Percentiles rank a stretch among this genome's conserved stretches.
Conservation (phyloP, 2,888 invertebrate genomes). For the Ischnus inquisitorius region DNA sequence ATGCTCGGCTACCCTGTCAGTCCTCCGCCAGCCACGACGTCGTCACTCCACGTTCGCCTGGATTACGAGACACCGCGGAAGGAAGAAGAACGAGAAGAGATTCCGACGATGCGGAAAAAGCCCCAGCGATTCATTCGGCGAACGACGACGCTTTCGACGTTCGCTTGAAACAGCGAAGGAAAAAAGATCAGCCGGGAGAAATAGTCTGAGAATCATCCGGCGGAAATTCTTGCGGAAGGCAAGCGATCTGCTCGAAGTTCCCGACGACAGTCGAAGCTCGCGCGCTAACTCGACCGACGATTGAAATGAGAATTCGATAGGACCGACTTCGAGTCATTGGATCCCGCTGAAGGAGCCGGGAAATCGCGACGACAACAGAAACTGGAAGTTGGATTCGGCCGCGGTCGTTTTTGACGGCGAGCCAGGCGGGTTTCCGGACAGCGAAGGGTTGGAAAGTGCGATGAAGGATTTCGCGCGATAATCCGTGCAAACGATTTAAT, state of each 20-base stretch:
- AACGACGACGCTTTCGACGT: constrained; percentile 25
- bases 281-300: not conserved
- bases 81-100: constrained; percentile 22
- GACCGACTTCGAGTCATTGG: not conserved
- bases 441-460: constrained; percentile 23
- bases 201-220: not conserved
- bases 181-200: not conserved
- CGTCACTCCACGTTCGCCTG: constrained; percentile 16
- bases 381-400: not conserved
- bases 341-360: not conserved
- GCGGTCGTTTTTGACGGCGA: not conserved
- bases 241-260: not conserved
- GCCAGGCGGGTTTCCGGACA: no score
- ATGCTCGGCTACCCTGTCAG: constrained; percentile 30
- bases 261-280: not conserved
- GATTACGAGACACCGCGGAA: constrained; percentile 34
- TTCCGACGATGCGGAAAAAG: constrained; percentile 11
- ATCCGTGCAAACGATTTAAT: constrained; percentile 69
- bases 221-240: not conserved
- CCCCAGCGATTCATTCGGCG: constrained; percentile 13
- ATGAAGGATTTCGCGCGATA: constrained; percentile 69
- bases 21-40: constrained; percentile 27
- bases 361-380: not conserved
- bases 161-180: constrained; percentile 18
- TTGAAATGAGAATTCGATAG: constrained; percentile 39